Base-by-base conservation (phyloP, 2,888 invertebrate genomes). In the Caenorhabditis sinica region DNA sequence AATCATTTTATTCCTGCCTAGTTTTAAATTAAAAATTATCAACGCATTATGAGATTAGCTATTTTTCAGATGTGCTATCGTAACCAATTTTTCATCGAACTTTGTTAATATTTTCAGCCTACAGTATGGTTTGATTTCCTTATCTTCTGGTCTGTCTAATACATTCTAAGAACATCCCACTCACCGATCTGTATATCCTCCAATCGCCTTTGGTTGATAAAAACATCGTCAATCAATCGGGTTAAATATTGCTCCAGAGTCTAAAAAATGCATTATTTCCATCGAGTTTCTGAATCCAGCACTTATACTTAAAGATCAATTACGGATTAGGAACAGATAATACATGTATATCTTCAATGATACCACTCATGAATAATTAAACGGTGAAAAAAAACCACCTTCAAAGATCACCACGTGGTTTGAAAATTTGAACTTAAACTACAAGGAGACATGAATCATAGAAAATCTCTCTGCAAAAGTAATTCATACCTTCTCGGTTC, bases 161-260 rank as follows among this genome's bases (percentile, higher is more conserved):
- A 9, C 28, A 20, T 9, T 30, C n/a, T 25, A 51, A 33, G 28
- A 61, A 36, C 61, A 20, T 25, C 65, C 63, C 60, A 76, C 73
- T 79, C 53, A 81, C 84, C 80, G 30, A 84, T 76, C 45, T 68
- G 51, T 36, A 81, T 68, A 81, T 85, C 81, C 53, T 85, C 84
- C 51, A 85, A 60, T 25, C 81, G 60, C 20, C 81, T 72, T 69
- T 85, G 84, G 45, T 81, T 76, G n/a, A 68, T 43, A 49, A 81
- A 85, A n/a, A 85, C 84, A 66, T 85, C 81, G 43, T 81, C 81
- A 49, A 85, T 63, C 61, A 85, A 63, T 56, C 77, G 51, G 28
- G 76, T 60, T 53, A 85, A 68, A 53, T 85, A 85, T 61, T 81
- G 76, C 69, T 85, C 84, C 5, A 85, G 51, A 1, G 84, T 82